Evolutionary conservation across 2,113 vertebrate genomes (phyloP), one percentile per base, ranked within the genome.

Genomic region (Austrofundulus limnaeus): DNA sequence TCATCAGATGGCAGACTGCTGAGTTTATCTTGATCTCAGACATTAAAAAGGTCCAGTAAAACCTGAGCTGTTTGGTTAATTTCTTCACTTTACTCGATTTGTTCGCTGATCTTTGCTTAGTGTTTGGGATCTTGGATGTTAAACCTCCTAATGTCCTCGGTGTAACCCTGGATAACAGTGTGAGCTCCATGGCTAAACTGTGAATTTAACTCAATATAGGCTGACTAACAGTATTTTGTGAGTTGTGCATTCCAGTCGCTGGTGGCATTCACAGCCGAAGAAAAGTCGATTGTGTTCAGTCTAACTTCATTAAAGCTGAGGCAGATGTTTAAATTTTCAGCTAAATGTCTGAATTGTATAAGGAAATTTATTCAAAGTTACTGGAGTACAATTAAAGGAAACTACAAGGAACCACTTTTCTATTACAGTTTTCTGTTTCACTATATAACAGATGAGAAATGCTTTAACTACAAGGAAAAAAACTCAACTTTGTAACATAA

Each of bases 241-340:
- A 54, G 60, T 38, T 1, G 2, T 9, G 14, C 13, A 39, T 45
- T 41, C 28, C 0, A 38, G 28, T 25, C 54, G n/a, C 21, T 2
- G 51, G 50, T 3, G 15, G 66, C 23, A 74, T 80, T 80, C 61
- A 61, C 39, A 19, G 61, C 61, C 25, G 23, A 42, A 53, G 42
- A 83, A 37, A 13, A 57, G 60, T 66, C 20, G 46, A 54, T 76
- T 64, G 76, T 49, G 17, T 52, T 68, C 39, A 19, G 19, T 48
- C 45, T 66, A 68, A 82, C 31, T 67, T 50, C 6, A 43, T 63
- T 70, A 56, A 47, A 46, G 45, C 20, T 24, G 31, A 66, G 56
- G 28, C 1, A 1, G 13, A 45, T n/a, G 14, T 39, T 42, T 63
- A 10, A 51, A 67, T 42, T 10, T 37, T 66, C 66, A 45, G 61